These are phyloP conservation scores for Odocoileus virginianus DNA, from an alignment of 2,113 vertebrate genomes.

Conservation along the genomic window DNA sequence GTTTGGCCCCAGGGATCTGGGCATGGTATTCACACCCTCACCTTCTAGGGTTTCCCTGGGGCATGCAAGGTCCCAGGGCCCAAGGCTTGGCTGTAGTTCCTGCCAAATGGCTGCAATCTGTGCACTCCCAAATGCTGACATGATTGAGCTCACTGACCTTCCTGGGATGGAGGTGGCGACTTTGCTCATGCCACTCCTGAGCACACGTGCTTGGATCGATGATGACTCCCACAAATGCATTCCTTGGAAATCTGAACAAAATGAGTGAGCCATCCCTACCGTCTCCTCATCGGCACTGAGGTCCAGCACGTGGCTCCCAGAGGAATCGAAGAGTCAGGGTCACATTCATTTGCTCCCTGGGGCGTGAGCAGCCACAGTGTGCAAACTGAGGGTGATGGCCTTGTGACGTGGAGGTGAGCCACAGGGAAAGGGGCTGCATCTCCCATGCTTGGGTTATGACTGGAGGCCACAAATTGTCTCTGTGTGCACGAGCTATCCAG, in stretches of 20 bases:
- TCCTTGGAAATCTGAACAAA: conserved; percentile 36
- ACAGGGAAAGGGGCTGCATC: neutral
- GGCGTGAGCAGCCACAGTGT: neutral
- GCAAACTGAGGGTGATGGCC: neutral
- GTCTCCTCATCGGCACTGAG: neutral
- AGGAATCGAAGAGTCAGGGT: neutral
- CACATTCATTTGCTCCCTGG: neutral
- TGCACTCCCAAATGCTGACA: neutral
- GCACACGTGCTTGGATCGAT: neutral
- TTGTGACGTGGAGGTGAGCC: neutral
- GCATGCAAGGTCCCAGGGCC: neutral
- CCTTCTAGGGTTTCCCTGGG: neutral
- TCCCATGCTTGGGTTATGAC: neutral
- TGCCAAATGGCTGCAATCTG: neutral
- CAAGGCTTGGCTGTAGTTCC: neutral
- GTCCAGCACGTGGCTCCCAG: neutral
- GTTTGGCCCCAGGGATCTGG: neutral
- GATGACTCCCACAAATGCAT: neutral
- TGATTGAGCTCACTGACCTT: fast-evolving
- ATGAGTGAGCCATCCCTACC: neutral
- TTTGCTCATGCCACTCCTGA: neutral
- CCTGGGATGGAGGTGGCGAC: fast-evolving
- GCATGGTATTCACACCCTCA: neutral
- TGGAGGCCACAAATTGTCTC: neutral
- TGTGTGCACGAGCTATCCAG: neutral